Conservation (phyloP, 2,113 vertebrate species). For the Leucopternis melanops region DNA sequence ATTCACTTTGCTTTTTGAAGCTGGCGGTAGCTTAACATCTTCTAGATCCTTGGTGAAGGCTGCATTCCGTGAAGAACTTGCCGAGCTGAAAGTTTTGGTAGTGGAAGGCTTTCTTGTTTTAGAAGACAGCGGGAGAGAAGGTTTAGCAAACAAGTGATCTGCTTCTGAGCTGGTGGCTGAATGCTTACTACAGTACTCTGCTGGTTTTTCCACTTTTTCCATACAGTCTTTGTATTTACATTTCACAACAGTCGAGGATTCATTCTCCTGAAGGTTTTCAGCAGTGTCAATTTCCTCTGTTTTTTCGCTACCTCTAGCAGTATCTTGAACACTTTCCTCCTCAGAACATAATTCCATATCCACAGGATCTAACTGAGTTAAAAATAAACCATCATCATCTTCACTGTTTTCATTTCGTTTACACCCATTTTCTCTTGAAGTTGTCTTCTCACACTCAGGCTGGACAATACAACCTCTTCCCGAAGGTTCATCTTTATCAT, state of each 20-base stretch:
- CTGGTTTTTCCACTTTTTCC: background rate
- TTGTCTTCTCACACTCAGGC: background rate
- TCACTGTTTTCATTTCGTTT: background rate
- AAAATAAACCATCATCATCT: constrained; percentile 58
- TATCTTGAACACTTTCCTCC: constrained; percentile 7
- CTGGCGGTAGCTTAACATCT: background rate
- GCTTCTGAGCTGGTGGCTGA: background rate
- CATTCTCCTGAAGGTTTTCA: background rate
- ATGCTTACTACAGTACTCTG: constrained; percentile 38
- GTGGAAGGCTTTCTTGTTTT: constrained; percentile 69
- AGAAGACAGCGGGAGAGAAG: constrained; percentile 58
- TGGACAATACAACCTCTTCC: background rate
- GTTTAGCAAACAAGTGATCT: constrained; percentile 72
- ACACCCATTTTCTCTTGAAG: background rate
- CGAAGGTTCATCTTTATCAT: background rate
- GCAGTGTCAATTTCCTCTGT: background rate
- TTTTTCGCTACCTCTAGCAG: background rate
- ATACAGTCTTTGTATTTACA: constrained; percentile 45
- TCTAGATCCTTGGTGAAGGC: constrained; percentile 75
- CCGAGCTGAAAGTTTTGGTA: constrained; percentile 75
- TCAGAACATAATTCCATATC: constrained; percentile 79
- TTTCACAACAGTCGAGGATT: background rate
- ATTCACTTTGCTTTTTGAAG: constrained; percentile 57
- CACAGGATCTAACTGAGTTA: constrained; percentile 76
- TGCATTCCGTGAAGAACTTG: constrained; percentile 72